Conservation (phyloP, 2,888 invertebrate genomes). For the Laothoe populi region DNA sequence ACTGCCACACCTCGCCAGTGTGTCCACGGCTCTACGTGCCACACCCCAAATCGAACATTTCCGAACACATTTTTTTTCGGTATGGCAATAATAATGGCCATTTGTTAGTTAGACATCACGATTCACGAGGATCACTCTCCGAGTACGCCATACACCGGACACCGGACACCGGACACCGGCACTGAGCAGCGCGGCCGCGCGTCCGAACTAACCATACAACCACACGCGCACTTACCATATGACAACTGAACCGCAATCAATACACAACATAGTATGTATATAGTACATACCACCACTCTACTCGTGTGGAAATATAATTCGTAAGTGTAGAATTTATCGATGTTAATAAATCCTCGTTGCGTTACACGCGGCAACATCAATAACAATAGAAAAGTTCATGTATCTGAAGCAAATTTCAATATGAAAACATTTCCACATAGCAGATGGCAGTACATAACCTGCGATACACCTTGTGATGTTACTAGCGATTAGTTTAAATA, state of each 20-base stretch:
- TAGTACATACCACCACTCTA: not conserved
- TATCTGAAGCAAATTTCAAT: no score
- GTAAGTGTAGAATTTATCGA: no score
- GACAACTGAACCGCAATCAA: not conserved
- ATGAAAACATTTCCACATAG: not conserved
- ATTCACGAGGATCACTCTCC: constrained; percentile 54
- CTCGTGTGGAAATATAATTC: not conserved
- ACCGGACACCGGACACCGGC: no score
- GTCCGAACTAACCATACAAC: constrained; percentile 23
- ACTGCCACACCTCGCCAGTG: not conserved
- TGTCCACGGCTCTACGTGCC: not conserved
- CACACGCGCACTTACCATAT: not conserved
- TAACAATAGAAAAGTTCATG: not conserved
- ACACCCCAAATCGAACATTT: constrained; percentile 18
- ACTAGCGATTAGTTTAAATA: constrained; percentile 47
- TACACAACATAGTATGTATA: constrained; percentile 5
- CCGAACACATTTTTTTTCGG: constrained; percentile 36
- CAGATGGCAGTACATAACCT: constrained; percentile 24
- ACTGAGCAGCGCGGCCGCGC: constrained; percentile 31
- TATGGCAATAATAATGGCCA: constrained; percentile 57
- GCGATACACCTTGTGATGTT: constrained; percentile 41
- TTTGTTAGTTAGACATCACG: constrained; percentile 43
- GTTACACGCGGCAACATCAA: not conserved
- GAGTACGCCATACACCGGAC: no score
- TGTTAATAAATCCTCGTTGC: not conserved